Evolutionary conservation across 30 jellyfish, hydroid and myxozoan species (phyloP).

Genomic region (Haliclystus octoradiatus): DNA sequence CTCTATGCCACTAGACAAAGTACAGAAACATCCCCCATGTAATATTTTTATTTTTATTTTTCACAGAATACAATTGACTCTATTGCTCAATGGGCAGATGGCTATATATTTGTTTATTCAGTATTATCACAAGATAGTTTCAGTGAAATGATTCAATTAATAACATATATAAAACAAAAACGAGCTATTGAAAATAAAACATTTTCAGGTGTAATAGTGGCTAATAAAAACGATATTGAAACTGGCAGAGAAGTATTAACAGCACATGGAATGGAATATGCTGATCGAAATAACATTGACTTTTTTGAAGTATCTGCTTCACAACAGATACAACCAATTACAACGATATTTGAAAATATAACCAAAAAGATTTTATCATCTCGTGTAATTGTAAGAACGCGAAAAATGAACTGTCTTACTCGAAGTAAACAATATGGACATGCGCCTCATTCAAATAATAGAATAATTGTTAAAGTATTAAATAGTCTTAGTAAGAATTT

Average conservation of each 20-base stretch:
- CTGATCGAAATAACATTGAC: neutral
- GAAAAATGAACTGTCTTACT: neutral
- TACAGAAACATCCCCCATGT: too few relatives aligned
- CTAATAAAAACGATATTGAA: neutral
- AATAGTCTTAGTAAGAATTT: neutral
- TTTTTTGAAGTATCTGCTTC: neutral
- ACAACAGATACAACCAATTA: neutral
- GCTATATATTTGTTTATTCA: neutral
- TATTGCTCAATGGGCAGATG: slow-evolving; percentile 2
- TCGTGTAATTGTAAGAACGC: neutral
- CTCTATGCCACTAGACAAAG: too few relatives aligned
- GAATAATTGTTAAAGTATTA: neutral
- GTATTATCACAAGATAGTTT: neutral
- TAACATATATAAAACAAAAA: neutral
- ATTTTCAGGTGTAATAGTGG: neutral
- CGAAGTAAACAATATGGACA: neutral
- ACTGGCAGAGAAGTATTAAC: neutral
- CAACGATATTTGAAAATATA: neutral
- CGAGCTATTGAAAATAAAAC: neutral
- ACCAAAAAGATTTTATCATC: too few relatives aligned
- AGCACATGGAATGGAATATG: neutral
- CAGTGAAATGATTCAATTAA: neutral
- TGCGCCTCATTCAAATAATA: neutral
- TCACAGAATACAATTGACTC: too few relatives aligned
- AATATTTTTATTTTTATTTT: too few relatives aligned